Evolutionary conservation across 2,113 vertebrate genomes (phyloP).

Genomic region (Phylloscopus trochilus): DNA sequence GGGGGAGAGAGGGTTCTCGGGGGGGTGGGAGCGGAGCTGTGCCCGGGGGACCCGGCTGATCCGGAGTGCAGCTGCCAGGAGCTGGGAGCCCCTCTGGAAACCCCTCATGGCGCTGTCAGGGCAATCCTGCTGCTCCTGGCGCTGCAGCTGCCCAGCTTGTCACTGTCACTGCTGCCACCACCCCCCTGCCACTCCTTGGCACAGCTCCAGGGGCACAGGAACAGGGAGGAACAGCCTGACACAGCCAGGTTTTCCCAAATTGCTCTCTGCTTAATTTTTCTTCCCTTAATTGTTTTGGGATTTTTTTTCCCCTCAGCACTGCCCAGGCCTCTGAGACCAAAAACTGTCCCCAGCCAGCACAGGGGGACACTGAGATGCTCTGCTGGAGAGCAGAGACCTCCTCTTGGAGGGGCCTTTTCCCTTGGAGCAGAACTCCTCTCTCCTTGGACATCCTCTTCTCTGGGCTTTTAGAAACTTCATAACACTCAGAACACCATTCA

Average conservation of each 20-base stretch:
- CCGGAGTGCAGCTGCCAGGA: constrained; percentile 17
- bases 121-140: rapidly evolving
- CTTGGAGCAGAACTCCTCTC: neutral
- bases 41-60: neutral
- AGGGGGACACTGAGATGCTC: rapidly evolving
- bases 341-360: neutral
- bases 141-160: neutral
- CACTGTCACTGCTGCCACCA: neutral
- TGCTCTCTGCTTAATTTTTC: rapidly evolving
- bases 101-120: constrained; percentile 32
- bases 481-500: rapidly evolving
- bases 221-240: neutral
- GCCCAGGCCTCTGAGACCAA: neutral
- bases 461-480: rapidly evolving
- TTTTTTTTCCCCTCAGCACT: neutral
- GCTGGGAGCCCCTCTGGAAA: neutral
- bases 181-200: neutral
- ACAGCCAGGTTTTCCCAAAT: neutral
- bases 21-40: neutral
- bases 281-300: neutral
- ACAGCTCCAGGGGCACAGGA: neutral
- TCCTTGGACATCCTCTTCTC: neutral
- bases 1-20: neutral
- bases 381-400: neutral
- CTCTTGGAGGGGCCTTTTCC: neutral